A percentile compares a stretch with the other conserved stretches of the same genome.
Conservation (phyloP, 2,888 invertebrate genomes). For the Stramonita haemastoma region DNA sequence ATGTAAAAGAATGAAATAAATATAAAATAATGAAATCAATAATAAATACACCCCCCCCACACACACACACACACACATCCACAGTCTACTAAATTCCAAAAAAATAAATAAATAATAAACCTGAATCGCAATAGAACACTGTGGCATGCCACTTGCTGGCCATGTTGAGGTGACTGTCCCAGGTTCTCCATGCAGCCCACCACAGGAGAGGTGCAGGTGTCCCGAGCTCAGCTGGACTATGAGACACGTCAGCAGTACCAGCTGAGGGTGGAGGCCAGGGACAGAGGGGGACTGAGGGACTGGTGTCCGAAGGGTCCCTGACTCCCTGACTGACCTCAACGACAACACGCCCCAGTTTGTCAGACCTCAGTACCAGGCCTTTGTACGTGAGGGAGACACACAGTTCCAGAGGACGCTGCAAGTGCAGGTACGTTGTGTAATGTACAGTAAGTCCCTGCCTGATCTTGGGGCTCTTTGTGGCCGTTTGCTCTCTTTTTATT, state of each 20-base stretch:
- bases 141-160: too few species aligned
- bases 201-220: neutral
- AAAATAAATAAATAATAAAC: too few species aligned
- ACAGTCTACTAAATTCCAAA: too few species aligned
- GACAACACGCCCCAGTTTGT: constrained; percentile 60
- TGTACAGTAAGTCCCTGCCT: too few species aligned
- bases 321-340: constrained; percentile 63
- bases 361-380: constrained; percentile 26
- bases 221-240: constrained; percentile 82
- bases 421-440: neutral
- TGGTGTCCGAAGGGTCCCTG: constrained; percentile 51
- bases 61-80: too few species aligned
- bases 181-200: constrained; percentile 14
- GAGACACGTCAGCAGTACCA: constrained; percentile 89
- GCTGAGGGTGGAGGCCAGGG: constrained; percentile 87
- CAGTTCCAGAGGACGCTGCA: neutral
- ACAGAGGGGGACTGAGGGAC: constrained; percentile 88
- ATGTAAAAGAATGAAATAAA: too few species aligned
- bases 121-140: too few species aligned
- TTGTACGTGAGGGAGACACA: neutral
- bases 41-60: too few species aligned
- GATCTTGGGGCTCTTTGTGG: too few species aligned
- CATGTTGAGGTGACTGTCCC: neutral
- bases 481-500: too few species aligned
- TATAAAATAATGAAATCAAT: too few species aligned